Percentiles rank a stretch among this genome's conserved stretches.
These are phyloP conservation scores for Mormyrus lacerda DNA, from an alignment of 2,113 vertebrate genomes.

Conservation along the genomic window DNA sequence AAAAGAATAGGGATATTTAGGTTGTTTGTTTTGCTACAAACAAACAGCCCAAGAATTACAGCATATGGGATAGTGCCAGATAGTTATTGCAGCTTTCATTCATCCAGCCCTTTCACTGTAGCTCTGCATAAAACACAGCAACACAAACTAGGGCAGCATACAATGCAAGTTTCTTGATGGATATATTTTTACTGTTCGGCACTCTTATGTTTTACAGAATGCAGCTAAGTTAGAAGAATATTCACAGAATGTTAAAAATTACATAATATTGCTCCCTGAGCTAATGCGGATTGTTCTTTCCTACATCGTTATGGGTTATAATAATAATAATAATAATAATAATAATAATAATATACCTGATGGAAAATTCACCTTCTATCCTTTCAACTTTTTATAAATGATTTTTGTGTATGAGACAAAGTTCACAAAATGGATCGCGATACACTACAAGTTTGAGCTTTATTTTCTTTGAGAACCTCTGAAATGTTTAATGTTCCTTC, in stretches of 20 bases:
- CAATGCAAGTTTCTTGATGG: not conserved
- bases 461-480: not conserved
- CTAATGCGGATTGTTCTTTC: not conserved
- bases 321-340: not conserved
- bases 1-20: not conserved
- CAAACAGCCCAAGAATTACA: not conserved
- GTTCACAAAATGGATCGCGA: not conserved
- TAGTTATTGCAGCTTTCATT: not conserved
- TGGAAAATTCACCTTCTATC: not conserved
- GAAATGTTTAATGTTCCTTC: not conserved
- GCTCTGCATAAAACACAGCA: not conserved
- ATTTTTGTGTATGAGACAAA: not conserved
- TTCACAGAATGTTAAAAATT: not conserved
- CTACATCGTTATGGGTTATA: not conserved
- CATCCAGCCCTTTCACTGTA: not conserved
- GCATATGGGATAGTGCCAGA: not conserved
- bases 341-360: not conserved
- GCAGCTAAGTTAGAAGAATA: not conserved
- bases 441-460: not conserved
- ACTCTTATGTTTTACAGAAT: not conserved
- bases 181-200: not conserved
- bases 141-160: not conserved
- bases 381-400: not conserved
- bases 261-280: not conserved
- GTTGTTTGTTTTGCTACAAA: not conserved